Base-by-base conservation (phyloP, 2,888 invertebrate species). In the Mongoloraphidia duomilia region DNA sequence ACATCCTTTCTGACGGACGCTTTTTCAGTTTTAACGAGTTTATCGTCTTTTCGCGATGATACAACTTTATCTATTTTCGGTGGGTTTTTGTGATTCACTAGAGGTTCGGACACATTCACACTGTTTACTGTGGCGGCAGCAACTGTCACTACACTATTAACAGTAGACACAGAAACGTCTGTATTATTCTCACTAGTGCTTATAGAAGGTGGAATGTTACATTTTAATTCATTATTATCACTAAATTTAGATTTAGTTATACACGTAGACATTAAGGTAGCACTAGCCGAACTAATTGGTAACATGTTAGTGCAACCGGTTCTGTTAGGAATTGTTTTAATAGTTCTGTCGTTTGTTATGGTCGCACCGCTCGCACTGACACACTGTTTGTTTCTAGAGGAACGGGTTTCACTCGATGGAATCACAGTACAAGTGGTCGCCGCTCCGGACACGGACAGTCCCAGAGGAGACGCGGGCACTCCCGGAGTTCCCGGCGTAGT, bases 401-500 rank as follows among this genome's bases (percentile, higher is more conserved):
- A 17, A 17, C 46, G 17, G 37, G 9, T 43, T 33, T 11, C 33
- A 43, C 43, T 43, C 10, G 42, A 12, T 9, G 48, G 42, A 42
- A 43, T 37, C 9, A 48, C 42, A 12, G 43, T 36, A 33, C 42
- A 43, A 14, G 48, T 48, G 12, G 42, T 48, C 11, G 42, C 17
- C n/a, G 48, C 41, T n/a, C 41, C 34, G 13, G 41, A 41, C 41
- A 47, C 41, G 34, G 47, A 41, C 34, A 44, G 44, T 44, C 44
- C 44, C n/a, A 44, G 26, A n/a, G 44, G 44, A 34, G 47, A 37
- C 34, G 13, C 33, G 34, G 50, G 50, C 17, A 45, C 12, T 26
- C 41, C 45, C 13, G 45, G 44, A 34, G 46, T 47, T 4, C 47
- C 41, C 14, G 47, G 47, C 12, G 47, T 47, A 9, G 33, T 34